These are phyloP conservation scores for Clarias macrocephalus DNA, from an alignment of 2,113 vertebrate genomes.

Conservation along the genomic window DNA sequence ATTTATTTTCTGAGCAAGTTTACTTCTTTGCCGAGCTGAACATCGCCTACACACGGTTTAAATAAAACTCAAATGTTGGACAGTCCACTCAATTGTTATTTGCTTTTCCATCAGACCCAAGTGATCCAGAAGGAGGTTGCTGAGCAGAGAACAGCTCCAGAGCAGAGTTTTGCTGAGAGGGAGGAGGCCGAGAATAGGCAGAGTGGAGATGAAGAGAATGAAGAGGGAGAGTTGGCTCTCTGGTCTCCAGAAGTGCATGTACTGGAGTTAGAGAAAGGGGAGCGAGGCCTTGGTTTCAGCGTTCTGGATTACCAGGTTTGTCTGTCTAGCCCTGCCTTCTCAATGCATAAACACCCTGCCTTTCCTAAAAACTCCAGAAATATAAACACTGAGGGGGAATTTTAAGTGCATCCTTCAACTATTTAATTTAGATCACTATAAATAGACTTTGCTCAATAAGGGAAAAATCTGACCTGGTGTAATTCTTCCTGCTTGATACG, in stretches of 20 bases:
- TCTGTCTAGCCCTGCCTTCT: background rate
- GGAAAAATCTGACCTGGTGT: constrained; percentile 8
- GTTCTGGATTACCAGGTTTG: constrained; percentile 97
- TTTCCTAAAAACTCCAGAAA: background rate
- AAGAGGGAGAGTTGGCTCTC: constrained; percentile 83
- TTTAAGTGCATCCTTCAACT: background rate
- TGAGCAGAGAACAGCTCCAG: constrained; percentile 34
- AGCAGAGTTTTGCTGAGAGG: constrained; percentile 58
- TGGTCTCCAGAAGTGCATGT: constrained; percentile 87
- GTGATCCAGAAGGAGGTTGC: constrained; percentile 45
- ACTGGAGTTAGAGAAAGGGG: constrained; percentile 84
- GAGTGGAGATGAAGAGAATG: constrained; percentile 67
- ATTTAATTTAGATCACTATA: constrained; percentile 7
- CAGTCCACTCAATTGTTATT: constrained; percentile 8
- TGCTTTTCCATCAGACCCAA: constrained; percentile 32
- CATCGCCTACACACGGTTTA: background rate
- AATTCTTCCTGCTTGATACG: constrained; percentile 40
- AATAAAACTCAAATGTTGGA: constrained; percentile 7
- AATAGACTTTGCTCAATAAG: constrained; percentile 1
- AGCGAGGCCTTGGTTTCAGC: constrained; percentile 91
- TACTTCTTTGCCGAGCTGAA: constrained; percentile 3
- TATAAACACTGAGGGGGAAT: background rate
- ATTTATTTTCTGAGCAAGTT: constrained; percentile 17
- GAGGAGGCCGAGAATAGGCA: constrained; percentile 35
- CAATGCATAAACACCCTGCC: background rate